Evolutionary conservation across 2,113 vertebrate genomes (phyloP).

Genomic region (Odobenus rosmarus): DNA sequence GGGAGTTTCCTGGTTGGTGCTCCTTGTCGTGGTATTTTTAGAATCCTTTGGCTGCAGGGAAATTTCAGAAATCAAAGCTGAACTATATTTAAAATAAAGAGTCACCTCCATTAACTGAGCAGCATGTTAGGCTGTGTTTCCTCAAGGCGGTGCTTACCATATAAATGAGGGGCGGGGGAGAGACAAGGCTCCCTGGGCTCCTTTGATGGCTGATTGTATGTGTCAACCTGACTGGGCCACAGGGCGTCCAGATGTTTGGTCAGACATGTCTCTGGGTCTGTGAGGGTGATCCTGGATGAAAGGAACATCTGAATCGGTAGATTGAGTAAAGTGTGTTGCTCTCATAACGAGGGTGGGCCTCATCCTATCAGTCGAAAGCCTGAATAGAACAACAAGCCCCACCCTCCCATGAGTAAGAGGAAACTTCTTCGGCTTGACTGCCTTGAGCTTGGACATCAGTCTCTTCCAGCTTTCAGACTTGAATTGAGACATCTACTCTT

Average conservation of each 20-base stretch:
- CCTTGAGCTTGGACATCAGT: not conserved
- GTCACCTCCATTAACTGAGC: not conserved
- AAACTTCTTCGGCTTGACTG: not conserved
- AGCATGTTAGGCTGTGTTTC: rapidly evolving
- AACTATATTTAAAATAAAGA: not conserved
- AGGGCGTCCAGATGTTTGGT: not conserved
- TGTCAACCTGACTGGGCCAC: not conserved
- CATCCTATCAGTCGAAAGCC: not conserved
- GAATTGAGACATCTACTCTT: not conserved
- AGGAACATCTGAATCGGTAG: not conserved
- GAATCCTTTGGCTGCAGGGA: not conserved
- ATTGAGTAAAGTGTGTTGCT: not conserved
- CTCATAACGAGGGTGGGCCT: not conserved
- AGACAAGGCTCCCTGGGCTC: not conserved
- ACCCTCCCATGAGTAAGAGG: not conserved
- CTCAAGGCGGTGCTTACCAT: rapidly evolving
- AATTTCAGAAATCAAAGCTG: not conserved
- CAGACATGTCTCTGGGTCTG: not conserved
- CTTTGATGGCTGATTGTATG: not conserved
- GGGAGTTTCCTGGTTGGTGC: not conserved
- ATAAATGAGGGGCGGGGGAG: rapidly evolving
- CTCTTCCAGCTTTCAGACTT: not conserved
- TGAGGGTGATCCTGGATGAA: not conserved
- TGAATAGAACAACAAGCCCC: not conserved
- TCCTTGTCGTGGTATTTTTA: no score